Conservation (phyloP, 2,888 invertebrate species). For the Meiosimyza platycephala region DNA sequence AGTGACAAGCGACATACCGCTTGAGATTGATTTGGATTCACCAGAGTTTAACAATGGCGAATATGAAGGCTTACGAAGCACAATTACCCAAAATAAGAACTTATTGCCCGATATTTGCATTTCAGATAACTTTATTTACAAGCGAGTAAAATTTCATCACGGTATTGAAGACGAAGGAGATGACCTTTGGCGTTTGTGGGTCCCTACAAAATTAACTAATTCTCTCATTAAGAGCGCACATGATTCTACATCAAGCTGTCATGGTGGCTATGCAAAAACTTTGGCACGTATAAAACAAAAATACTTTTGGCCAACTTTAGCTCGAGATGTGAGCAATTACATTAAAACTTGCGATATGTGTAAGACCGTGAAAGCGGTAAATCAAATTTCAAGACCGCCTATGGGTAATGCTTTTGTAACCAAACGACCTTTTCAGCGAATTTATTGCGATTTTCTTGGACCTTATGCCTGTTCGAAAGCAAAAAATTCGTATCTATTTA, state of each 20-base stretch:
- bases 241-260: conserved; percentile 16
- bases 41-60: neutral
- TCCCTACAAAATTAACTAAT: neutral
- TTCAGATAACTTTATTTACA: neutral
- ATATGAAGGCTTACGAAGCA: neutral
- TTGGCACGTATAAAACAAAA: conserved; percentile 6
- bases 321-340: neutral
- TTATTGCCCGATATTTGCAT: neutral
- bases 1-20: neutral
- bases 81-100: neutral
- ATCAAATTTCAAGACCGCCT: neutral
- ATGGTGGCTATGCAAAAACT: conserved; percentile 39
- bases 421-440: neutral
- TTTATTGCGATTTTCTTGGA: conserved; percentile 32
- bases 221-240: conserved; percentile 3
- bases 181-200: conserved; percentile 24
- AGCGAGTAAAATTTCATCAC: neutral
- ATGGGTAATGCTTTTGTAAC: neutral
- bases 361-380: neutral
- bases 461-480: conserved; percentile 36
- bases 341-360: neutral
- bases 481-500: conserved; percentile 31
- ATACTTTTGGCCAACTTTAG: conserved; percentile 8
- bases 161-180: neutral
- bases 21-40: conserved; percentile 10